phyloP scores from a whole-genome alignment of 2,888 invertebrate genomes.

The Limnephilus lunatus region DNA sequence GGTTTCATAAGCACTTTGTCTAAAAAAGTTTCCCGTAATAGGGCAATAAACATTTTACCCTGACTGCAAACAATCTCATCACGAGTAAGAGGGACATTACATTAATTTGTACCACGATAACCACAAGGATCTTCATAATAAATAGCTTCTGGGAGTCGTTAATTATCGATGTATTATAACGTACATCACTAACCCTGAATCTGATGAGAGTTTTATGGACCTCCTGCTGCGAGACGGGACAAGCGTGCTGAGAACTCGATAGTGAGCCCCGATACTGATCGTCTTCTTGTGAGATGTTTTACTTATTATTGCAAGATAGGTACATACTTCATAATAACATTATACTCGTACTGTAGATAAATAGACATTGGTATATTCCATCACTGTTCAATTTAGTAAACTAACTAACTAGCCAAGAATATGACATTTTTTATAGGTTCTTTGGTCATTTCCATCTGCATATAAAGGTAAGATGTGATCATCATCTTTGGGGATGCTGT shows the following conservation, averaged over 20 bases:
- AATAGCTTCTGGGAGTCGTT: neutral
- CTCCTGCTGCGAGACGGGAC: slow-evolving; percentile 24
- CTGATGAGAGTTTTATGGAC: slow-evolving; percentile 20
- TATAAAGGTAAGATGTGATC: too few relatives aligned
- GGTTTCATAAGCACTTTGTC: neutral
- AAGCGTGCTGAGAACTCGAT: slow-evolving; percentile 24
- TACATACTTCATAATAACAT: neutral
- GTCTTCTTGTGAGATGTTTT: slow-evolving; percentile 7
- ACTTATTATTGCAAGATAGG: neutral
- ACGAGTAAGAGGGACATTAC: neutral
- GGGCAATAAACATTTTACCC: neutral
- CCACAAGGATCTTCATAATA: neutral
- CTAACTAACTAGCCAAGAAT: too few relatives aligned
- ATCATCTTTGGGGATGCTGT: too few relatives aligned
- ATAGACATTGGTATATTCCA: too few relatives aligned
- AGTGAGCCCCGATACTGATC: neutral
- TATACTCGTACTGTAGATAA: too few relatives aligned
- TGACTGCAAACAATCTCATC: neutral
- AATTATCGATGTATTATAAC: neutral
- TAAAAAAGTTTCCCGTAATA: neutral
- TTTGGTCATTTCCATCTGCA: too few relatives aligned
- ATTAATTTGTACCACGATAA: neutral
- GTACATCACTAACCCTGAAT: slow-evolving; percentile 9
- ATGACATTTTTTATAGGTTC: too few relatives aligned
- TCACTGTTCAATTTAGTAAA: too few relatives aligned